These are phyloP conservation scores for Cyclopterus lumpus DNA, from an alignment of 2,797 vertebrate genomes.

Conservation along the genomic window DNA sequence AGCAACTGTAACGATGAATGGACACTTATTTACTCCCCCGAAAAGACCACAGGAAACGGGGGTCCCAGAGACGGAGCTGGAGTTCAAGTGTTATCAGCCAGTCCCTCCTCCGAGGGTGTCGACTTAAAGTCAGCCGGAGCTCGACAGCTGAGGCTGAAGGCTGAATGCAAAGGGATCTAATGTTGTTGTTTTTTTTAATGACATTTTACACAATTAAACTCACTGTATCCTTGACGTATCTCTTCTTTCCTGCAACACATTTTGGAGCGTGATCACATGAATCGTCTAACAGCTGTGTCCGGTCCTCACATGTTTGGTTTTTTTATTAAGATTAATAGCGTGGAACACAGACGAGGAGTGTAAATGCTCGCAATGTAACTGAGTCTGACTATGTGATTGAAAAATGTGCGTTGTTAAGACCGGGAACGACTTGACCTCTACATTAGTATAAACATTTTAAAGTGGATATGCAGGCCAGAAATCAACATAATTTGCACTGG, in stretches of 20 bases:
- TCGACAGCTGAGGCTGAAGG: background rate
- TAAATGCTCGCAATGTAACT: background rate
- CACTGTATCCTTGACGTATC: background rate
- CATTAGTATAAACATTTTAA: background rate
- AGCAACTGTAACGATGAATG: background rate
- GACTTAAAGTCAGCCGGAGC: conserved; percentile 17
- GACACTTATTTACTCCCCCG: background rate
- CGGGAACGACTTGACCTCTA: too few species aligned
- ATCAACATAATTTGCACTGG: background rate
- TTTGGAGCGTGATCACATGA: background rate
- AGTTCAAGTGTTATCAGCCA: conserved; percentile 28
- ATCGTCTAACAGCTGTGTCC: background rate
- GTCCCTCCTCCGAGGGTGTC: conserved; percentile 38
- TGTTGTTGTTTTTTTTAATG: background rate
- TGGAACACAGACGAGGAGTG: background rate
- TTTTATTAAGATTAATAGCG: background rate
- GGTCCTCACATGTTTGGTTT: background rate
- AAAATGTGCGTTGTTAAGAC: background rate
- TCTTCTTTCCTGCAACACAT: background rate
- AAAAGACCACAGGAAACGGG: conserved; percentile 12
- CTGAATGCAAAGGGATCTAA: too few species aligned
- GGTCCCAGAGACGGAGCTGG: conserved; percentile 15
- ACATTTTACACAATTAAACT: background rate
- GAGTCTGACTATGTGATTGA: background rate
- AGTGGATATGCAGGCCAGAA: background rate